Conservation (phyloP, 2,113 vertebrate genomes). For the Dipodomys stephensi region DNA sequence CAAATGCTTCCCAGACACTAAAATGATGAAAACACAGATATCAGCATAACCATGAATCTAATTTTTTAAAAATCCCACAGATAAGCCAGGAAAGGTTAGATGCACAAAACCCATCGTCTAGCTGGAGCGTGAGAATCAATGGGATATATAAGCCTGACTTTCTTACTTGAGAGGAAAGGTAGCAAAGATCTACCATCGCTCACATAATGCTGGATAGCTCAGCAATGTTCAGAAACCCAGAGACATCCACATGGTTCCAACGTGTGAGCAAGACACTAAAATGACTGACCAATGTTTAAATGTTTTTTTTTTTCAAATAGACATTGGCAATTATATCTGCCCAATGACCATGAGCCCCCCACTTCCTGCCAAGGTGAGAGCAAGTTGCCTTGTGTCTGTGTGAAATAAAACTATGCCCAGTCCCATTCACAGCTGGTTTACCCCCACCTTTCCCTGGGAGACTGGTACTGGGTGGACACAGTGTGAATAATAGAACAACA, state of each 20-base stretch:
- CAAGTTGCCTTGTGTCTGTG: not conserved
- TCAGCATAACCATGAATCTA: constrained; percentile 64
- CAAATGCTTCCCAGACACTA: constrained; percentile 80
- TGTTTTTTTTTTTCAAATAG: constrained; percentile 7
- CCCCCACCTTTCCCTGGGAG: not conserved
- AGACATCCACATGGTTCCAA: no score
- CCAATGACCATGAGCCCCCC: not conserved
- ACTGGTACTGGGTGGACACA: not conserved
- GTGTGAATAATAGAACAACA: not conserved
- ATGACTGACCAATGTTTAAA: not conserved
- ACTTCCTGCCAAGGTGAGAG: not conserved
- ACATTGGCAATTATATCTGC: not conserved
- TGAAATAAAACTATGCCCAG: not conserved
- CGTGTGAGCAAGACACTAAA: not conserved
- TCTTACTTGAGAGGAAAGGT: not conserved
- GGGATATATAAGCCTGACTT: not conserved
- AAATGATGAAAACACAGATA: constrained; percentile 79
- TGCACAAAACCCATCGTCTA: not conserved
- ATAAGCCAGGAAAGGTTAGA: constrained; percentile 16
- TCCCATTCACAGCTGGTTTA: not conserved
- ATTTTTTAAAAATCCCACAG: constrained; percentile 40
- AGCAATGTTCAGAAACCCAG: no score
- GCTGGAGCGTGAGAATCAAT: not conserved
- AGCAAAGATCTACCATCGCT: not conserved
- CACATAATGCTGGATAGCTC: not conserved